A percentile compares a stretch with the other conserved stretches of the same genome.
Evolutionary conservation across 2,888 invertebrate species (phyloP).

Genomic region (Orthosia incerta): DNA sequence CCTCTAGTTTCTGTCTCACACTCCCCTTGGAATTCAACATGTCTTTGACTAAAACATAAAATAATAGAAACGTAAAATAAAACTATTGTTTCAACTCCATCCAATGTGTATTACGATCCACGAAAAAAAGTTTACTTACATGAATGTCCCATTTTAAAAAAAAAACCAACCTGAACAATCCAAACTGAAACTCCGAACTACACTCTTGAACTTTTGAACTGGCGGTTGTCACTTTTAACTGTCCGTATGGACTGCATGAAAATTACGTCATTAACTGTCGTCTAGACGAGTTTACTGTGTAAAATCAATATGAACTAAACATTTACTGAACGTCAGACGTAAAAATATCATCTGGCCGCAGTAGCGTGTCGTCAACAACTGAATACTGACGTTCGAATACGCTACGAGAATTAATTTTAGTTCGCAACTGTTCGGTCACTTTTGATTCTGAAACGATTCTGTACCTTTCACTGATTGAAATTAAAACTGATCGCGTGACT

Average conservation of each 20-base stretch:
- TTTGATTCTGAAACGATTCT: conserved; percentile 69
- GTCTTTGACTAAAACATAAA: conserved; percentile 84
- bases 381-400: conserved; percentile 83
- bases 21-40: conserved; percentile 82
- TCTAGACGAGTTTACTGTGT: conserved; percentile 72
- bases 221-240: conserved; percentile 69
- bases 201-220: conserved; percentile 72
- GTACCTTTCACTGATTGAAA: conserved; percentile 64
- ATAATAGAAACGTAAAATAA: conserved; percentile 45
- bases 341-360: conserved; percentile 83
- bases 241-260: conserved; percentile 70
- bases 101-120: conserved; percentile 11
- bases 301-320: conserved; percentile 83
- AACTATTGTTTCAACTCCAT: conserved; percentile 20
- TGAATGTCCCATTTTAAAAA: conserved; percentile 80
- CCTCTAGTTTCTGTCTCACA: conserved; percentile 92
- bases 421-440: conserved; percentile 76
- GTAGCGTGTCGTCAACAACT: conserved; percentile 86
- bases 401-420: conserved; percentile 85
- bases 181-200: conserved; percentile 34
- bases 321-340: conserved; percentile 74
- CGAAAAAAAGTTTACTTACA: conserved; percentile 78
- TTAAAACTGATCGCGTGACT: conserved; percentile 58
- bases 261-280: conserved; percentile 76
- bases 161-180: conserved; percentile 43